Conservation (phyloP, 2,888 invertebrate genomes). For the Chrysolina americana region DNA sequence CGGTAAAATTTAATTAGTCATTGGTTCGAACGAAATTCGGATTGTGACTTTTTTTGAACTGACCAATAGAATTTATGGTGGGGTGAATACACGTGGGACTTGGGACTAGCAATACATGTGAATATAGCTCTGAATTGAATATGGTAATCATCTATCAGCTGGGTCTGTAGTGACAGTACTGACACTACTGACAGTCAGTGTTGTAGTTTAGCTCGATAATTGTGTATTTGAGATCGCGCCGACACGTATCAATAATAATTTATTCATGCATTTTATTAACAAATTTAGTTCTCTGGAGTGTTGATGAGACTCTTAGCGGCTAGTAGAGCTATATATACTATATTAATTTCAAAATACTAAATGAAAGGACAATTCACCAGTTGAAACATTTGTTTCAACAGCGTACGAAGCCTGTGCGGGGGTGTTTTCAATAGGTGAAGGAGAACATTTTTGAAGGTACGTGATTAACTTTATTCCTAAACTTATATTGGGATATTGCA, state of each 20-base stretch:
- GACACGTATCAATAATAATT: conserved; percentile 44
- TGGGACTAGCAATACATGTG: conserved; percentile 38
- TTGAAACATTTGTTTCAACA: conserved; percentile 19
- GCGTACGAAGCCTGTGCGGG: conserved; percentile 31
- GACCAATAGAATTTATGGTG: not conserved
- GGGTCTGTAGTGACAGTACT: conserved; percentile 52
- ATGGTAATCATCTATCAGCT: conserved; percentile 55
- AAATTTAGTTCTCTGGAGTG: conserved; percentile 33
- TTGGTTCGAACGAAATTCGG: not conserved
- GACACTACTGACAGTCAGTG: conserved; percentile 56
- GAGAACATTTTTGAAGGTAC: conserved; percentile 16
- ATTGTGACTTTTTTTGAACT: not conserved
- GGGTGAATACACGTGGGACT: conserved; percentile 20
- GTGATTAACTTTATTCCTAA: conserved; percentile 7
- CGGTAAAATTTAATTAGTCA: not conserved
- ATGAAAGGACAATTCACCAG: conserved; percentile 9
- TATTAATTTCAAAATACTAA: not conserved
- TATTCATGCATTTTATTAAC: conserved; percentile 36
- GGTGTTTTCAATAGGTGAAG: conserved; percentile 37
- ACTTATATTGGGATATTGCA: conserved; percentile 16
- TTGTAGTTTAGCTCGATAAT: conserved; percentile 35
- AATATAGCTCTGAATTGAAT: conserved; percentile 49
- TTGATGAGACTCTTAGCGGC: not conserved
- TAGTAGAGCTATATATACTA: not conserved
- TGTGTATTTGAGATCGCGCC: conserved; percentile 40